Conservation (phyloP, 92 coral and sea anemone genomes). For the Siderastrea siderea region DNA sequence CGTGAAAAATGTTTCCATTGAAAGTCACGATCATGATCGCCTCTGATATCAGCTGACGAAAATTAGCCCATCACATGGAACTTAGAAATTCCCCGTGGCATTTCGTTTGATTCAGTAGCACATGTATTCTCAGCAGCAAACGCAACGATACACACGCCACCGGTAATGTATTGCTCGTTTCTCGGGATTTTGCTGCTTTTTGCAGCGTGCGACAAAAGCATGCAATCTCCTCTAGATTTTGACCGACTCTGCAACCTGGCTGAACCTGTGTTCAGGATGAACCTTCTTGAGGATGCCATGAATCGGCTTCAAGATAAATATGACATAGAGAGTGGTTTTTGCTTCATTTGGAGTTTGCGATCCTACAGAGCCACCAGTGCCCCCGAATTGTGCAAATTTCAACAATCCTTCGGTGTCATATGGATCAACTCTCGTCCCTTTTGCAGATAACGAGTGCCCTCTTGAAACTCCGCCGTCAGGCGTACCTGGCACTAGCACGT, state of each 20-base stretch:
- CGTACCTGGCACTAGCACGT: neutral
- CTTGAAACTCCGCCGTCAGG: conserved; percentile 20
- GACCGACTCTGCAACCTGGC: conserved; percentile 21
- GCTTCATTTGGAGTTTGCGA: conserved; percentile 23
- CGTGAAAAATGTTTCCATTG: too few species aligned
- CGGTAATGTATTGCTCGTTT: neutral
- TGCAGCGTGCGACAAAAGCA: neutral
- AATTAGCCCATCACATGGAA: too few species aligned
- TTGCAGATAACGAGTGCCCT: conserved; percentile 23
- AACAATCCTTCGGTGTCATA: conserved; percentile 42
- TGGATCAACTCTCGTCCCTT: conserved; percentile 34
- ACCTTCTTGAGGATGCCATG: conserved; percentile 17
- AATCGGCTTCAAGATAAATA: neutral
- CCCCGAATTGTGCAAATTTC: conserved; percentile 2
- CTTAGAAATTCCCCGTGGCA: too few species aligned
- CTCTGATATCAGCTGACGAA: too few species aligned
- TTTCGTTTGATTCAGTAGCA: too few species aligned
- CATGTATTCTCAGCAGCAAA: too few species aligned
- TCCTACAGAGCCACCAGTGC: conserved; percentile 18
- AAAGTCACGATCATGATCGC: too few species aligned
- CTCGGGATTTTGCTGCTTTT: conserved; percentile 9
- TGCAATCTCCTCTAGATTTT: neutral
- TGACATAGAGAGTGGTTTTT: neutral
- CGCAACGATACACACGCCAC: too few species aligned
- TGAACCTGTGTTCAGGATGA: conserved; percentile 9